Conservation (phyloP, 2,888 invertebrate species). For the Cynaeus angustus region DNA sequence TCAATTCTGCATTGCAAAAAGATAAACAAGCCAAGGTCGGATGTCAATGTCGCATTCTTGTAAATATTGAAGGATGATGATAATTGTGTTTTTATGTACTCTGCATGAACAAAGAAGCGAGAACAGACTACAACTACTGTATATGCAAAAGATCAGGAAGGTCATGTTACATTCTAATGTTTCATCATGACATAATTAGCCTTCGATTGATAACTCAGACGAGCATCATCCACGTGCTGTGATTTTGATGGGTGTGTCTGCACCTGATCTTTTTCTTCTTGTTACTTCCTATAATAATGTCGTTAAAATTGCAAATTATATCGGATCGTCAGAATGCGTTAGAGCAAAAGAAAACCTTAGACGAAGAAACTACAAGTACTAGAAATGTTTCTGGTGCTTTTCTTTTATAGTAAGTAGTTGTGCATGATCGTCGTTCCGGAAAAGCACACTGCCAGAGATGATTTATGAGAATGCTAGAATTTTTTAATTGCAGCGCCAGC, state of each 20-base stretch:
- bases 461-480: constrained; percentile 14
- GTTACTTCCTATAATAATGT: background rate
- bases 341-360: background rate
- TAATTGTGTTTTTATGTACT: constrained; percentile 10
- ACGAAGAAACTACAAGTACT: constrained; percentile 2
- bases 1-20: constrained; percentile 6
- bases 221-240: constrained; percentile 32
- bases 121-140: constrained; percentile 12
- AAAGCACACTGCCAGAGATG: constrained; percentile 14
- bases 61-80: constrained; percentile 34
- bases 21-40: constrained; percentile 39
- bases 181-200: constrained; percentile 38
- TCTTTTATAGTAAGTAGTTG: background rate
- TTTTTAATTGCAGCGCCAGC: constrained; percentile 11
- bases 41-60: constrained; percentile 45
- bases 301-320: background rate
- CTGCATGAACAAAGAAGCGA: constrained; percentile 10
- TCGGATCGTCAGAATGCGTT: background rate
- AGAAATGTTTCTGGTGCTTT: constrained; percentile 11
- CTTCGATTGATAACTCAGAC: constrained; percentile 24
- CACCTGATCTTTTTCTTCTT: constrained; percentile 19
- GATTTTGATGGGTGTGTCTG: constrained; percentile 15
- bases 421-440: constrained; percentile 24
- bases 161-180: constrained; percentile 33
- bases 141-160: constrained; percentile 23